Percentiles rank a stretch among this genome's conserved stretches.
phyloP scores from a whole-genome alignment of 35 echinoderm and acorn worm species.

The Heliocidaris tuberculata region DNA sequence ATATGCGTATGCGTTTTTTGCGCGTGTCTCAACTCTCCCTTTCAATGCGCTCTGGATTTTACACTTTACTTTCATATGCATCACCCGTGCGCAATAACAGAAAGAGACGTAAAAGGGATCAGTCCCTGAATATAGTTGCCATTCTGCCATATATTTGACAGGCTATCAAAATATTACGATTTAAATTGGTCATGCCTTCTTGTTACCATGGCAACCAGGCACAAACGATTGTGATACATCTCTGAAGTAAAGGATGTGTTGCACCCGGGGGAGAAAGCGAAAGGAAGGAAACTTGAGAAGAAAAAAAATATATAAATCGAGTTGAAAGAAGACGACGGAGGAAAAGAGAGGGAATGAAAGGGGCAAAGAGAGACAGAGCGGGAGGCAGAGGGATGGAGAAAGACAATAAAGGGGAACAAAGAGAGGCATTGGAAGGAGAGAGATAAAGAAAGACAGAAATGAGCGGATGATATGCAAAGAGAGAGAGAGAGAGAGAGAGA shows the following conservation, averaged over 20 bases:
- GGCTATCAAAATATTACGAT: neutral
- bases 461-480: too few relatives aligned
- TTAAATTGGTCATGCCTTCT: neutral
- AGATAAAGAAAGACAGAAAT: too few relatives aligned
- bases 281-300: neutral
- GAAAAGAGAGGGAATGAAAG: neutral
- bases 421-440: too few relatives aligned
- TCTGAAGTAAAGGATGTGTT: neutral
- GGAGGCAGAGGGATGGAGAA: neutral
- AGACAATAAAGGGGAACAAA: too few relatives aligned
- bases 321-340: neutral
- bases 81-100: neutral
- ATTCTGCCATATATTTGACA: slow-evolving; percentile 2
- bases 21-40: too few relatives aligned
- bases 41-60: too few relatives aligned
- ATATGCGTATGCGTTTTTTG: too few relatives aligned
- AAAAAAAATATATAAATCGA: neutral
- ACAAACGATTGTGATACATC: neutral
- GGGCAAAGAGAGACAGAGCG: neutral
- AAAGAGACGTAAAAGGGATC: neutral
- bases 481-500: too few relatives aligned
- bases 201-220: neutral
- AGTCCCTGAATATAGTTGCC: neutral
- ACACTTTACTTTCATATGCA: neutral
- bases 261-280: neutral